These are phyloP conservation scores for Dasyurus viverrinus DNA, from an alignment of 2,113 vertebrate species.

Conservation along the genomic window DNA sequence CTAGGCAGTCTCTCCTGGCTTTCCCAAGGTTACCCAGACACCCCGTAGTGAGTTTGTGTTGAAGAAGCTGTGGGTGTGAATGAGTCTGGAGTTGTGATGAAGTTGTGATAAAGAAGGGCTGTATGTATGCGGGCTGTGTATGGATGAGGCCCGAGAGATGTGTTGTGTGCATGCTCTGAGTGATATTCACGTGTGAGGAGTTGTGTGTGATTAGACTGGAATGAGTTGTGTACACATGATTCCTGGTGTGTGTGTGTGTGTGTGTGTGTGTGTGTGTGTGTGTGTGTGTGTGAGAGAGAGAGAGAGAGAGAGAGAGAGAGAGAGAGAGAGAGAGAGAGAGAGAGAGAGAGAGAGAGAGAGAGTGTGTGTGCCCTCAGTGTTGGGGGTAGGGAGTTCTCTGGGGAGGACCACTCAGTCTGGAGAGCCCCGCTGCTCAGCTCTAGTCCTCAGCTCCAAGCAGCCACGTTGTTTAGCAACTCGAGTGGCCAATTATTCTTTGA, in stretches of 20 bases:
- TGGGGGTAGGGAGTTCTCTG: neutral
- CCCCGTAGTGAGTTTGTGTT: neutral
- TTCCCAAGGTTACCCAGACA: neutral
- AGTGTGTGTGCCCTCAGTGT: neutral
- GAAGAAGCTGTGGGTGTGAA: neutral
- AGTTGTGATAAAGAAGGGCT: neutral
- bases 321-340: too few relatives aligned
- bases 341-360: too few relatives aligned
- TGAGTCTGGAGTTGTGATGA: neutral
- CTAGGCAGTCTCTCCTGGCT: neutral
- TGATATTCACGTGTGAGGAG: neutral
- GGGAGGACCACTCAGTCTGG: neutral
- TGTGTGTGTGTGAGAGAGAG: neutral
- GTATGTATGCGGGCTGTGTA: neutral
- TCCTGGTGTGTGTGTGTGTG: neutral
- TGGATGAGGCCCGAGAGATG: neutral
- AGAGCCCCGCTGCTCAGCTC: neutral
- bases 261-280: neutral
- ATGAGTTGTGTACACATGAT: neutral
- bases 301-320: too few relatives aligned
- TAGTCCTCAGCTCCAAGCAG: neutral
- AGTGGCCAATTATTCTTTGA: neutral
- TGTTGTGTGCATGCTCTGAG: neutral
- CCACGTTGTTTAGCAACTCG: neutral
- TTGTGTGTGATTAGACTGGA: neutral